phyloP scores from a whole-genome alignment of 1,140 invertebrate species.

The Musca domestica region DNA sequence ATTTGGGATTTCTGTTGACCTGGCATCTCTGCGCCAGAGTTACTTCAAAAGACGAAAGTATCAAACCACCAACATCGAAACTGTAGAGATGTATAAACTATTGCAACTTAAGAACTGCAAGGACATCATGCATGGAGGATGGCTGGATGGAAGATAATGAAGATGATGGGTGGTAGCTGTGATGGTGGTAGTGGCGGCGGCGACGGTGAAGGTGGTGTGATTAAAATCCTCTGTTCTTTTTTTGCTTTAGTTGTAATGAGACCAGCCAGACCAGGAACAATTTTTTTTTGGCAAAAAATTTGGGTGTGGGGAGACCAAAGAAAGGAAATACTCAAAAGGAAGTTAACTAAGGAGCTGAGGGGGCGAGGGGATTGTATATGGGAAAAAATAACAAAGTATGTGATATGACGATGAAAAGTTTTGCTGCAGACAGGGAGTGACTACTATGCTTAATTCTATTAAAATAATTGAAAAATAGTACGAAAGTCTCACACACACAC shows the following conservation, averaged over 20 bases:
- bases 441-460: constrained; percentile 22
- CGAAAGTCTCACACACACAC: constrained; percentile 8
- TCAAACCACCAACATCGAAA: background rate
- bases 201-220: background rate
- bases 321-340: constrained; percentile 11
- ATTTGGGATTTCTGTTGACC: too few relatives aligned
- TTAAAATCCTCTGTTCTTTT: background rate
- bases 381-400: constrained; percentile 2
- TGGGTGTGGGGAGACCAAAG: background rate
- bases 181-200: too few relatives aligned
- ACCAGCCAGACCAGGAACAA: background rate
- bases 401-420: constrained; percentile 7
- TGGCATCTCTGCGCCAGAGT: background rate
- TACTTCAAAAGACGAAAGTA: background rate
- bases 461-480: constrained; percentile 8
- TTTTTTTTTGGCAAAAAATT: background rate
- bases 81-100: background rate
- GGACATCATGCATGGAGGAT: background rate
- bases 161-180: background rate
- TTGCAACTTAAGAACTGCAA: constrained; percentile 19
- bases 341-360: constrained; percentile 15
- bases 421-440: constrained; percentile 29
- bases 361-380: background rate
- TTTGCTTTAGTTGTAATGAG: background rate
- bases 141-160: too few relatives aligned